Conservation (phyloP, 2,113 vertebrate species). For the Strix uralensis region DNA sequence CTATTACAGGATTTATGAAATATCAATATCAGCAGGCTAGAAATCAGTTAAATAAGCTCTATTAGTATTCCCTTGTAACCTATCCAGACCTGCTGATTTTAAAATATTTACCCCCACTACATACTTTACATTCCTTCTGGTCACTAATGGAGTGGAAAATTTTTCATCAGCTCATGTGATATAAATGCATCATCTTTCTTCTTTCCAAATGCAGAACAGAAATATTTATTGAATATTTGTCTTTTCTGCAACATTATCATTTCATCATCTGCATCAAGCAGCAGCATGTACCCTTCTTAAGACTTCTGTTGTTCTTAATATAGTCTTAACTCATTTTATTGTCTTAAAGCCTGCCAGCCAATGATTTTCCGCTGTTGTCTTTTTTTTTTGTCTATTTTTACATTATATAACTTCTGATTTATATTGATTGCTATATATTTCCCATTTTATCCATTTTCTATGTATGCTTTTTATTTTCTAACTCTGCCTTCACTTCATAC, state of each 20-base stretch:
- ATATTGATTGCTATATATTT: constrained; percentile 9
- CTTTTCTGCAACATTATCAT: not conserved
- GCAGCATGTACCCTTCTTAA: not conserved
- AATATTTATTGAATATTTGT: constrained; percentile 14
- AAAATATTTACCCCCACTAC: constrained; percentile 21
- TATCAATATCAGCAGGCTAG: not conserved
- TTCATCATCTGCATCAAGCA: not conserved
- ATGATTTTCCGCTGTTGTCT: not conserved
- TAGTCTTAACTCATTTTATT: not conserved
- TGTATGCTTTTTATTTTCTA: constrained; percentile 32
- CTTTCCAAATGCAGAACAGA: constrained; percentile 17
- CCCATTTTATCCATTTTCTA: not conserved
- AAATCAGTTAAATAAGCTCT: not conserved
- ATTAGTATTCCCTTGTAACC: not conserved
- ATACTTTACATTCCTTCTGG: constrained; percentile 7
- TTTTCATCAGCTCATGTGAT: not conserved
- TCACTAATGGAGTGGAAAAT: constrained; percentile 8
- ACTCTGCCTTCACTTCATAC: not conserved
- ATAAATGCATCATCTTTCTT: not conserved
- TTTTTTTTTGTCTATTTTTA: constrained; percentile 13
- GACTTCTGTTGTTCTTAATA: not conserved
- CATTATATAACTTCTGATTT: not conserved
- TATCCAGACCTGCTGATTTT: not conserved
- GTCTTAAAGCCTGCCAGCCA: not conserved
- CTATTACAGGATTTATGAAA: not conserved